Conservation (phyloP, 2,113 vertebrate genomes). For the Salvelinus fontinalis region DNA sequence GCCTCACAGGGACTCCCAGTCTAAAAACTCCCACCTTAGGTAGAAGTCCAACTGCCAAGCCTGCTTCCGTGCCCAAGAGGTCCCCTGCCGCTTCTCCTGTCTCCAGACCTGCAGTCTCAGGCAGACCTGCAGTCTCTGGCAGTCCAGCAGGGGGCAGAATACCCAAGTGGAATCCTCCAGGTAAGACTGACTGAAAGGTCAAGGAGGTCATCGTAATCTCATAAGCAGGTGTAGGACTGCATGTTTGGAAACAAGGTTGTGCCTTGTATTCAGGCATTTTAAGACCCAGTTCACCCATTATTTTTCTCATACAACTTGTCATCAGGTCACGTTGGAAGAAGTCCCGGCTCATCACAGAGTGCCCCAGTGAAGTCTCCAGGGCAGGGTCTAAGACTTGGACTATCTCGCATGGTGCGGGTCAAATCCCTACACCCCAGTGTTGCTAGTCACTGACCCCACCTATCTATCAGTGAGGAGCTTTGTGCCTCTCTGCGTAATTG, state of each 20-base stretch:
- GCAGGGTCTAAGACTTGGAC: slow-evolving; percentile 86
- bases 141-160: slow-evolving; percentile 71
- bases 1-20: slow-evolving; percentile 25
- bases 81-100: slow-evolving; percentile 27
- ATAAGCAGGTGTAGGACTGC: not conserved
- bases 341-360: slow-evolving; percentile 47
- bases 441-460: slow-evolving; percentile 63
- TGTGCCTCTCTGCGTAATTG: not conserved
- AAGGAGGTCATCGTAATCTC: not conserved
- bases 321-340: slow-evolving; percentile 77
- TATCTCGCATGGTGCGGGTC: slow-evolving; percentile 87
- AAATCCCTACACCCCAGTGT: slow-evolving; percentile 86
- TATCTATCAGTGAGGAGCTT: not conserved
- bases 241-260: not conserved
- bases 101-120: slow-evolving; percentile 37
- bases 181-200: slow-evolving; percentile 59
- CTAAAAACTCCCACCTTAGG: not conserved
- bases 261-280: not conserved
- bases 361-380: slow-evolving; percentile 77
- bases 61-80: slow-evolving; percentile 26
- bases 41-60: slow-evolving; percentile 49
- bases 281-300: not conserved
- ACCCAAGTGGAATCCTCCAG: slow-evolving; percentile 89
- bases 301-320: not conserved
- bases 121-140: slow-evolving; percentile 40